Conservation (phyloP, 2,888 invertebrate genomes). For the Antheraea assamensis region DNA sequence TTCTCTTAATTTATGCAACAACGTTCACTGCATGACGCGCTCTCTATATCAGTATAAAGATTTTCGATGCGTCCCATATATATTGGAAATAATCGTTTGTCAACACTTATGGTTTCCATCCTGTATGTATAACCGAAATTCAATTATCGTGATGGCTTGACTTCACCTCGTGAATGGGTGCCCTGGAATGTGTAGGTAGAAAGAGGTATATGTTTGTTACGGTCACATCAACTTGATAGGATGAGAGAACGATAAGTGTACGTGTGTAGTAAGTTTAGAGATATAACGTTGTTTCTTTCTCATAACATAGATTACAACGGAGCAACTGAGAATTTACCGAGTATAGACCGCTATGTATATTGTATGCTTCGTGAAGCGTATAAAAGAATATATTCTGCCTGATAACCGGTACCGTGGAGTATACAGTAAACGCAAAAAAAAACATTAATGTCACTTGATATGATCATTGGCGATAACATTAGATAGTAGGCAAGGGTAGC, state of each 20-base stretch:
- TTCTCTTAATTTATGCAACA: background rate
- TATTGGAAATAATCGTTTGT: background rate
- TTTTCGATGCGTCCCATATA: background rate
- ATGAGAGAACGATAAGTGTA: background rate
- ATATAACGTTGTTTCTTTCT: background rate
- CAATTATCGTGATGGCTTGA: conserved; percentile 41
- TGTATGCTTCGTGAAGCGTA: too few relatives aligned
- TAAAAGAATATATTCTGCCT: too few relatives aligned
- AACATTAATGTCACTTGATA: too few relatives aligned
- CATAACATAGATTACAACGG: background rate
- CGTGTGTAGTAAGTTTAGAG: background rate
- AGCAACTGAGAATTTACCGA: background rate
- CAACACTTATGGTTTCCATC: background rate
- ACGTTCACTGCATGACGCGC: background rate
- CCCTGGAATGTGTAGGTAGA: conserved; percentile 26
- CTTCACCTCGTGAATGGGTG: conserved; percentile 42
- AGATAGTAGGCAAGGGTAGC: too few relatives aligned
- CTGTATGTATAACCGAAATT: conserved; percentile 36
- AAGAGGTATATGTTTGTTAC: background rate
- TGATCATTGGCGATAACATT: too few relatives aligned
- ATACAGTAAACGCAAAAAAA: too few relatives aligned
- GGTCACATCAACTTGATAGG: background rate
- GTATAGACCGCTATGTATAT: too few relatives aligned
- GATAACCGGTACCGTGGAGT: too few relatives aligned
- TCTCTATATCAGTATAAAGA: background rate